These are phyloP conservation scores for Caracal caracal DNA, from an alignment of 2,113 vertebrate species.

Conservation along the genomic window DNA sequence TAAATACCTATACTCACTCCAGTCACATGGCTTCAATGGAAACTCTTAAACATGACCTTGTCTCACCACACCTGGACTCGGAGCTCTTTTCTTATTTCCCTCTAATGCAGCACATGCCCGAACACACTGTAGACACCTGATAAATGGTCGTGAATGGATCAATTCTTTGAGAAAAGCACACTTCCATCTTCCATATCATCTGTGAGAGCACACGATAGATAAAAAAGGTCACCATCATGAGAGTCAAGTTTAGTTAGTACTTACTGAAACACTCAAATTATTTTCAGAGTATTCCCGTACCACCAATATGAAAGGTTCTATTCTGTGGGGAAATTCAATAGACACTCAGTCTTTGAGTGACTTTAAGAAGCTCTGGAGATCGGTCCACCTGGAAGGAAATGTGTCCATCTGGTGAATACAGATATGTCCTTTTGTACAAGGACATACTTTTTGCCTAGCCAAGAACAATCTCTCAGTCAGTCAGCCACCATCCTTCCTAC, in stretches of 20 bases:
- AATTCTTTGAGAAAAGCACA: not conserved
- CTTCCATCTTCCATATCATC: not conserved
- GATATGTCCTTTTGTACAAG: not conserved
- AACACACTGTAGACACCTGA: not conserved
- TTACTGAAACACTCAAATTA: not conserved
- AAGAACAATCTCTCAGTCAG: not conserved
- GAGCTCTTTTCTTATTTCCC: not conserved
- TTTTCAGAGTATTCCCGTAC: not conserved
- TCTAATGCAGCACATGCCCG: not conserved
- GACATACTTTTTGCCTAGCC: not conserved
- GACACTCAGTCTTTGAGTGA: not conserved
- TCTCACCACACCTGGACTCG: not conserved
- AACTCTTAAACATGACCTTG: not conserved
- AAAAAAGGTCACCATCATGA: not conserved
- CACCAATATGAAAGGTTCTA: not conserved
- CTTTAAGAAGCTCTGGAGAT: not conserved
- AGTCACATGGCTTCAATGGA: not conserved
- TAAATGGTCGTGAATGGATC: not conserved
- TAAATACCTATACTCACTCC: not conserved
- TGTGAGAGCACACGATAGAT: not conserved
- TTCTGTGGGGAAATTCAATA: not conserved
- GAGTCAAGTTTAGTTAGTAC: not conserved
- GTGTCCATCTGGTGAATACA: not conserved
- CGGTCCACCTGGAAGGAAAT: not conserved
- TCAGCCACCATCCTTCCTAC: not conserved